These are phyloP conservation scores for Phenganax stokvisi DNA, from an alignment of 92 coral and sea anemone species.

Conservation along the genomic window DNA sequence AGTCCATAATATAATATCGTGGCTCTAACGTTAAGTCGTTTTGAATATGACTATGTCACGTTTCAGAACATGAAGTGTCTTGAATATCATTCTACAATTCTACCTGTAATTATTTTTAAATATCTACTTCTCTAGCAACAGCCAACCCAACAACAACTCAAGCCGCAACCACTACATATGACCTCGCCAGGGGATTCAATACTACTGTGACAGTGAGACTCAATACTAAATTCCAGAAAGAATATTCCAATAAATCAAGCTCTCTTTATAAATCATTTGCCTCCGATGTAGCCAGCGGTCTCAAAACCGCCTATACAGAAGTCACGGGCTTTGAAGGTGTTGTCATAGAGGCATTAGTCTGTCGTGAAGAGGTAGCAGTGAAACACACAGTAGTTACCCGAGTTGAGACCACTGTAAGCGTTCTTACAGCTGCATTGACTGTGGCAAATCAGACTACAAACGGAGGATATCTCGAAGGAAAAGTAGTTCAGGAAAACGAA, in stretches of 20 bases:
- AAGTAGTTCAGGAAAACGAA: conserved; percentile 1
- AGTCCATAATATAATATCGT: no score
- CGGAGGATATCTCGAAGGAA: conserved; percentile 17
- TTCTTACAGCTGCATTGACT: background rate
- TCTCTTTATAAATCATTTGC: background rate
- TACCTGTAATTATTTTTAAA: background rate
- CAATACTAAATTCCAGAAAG: background rate
- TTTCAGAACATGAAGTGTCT: background rate
- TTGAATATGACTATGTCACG: background rate
- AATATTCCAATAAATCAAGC: conserved; percentile 30
- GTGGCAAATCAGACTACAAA: conserved; percentile 5
- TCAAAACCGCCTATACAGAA: conserved; percentile 2
- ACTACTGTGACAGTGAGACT: conserved; percentile 13
- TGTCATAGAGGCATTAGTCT: background rate
- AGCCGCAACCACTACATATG: conserved; percentile 2
- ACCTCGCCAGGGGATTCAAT: conserved; percentile 9
- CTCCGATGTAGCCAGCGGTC: background rate
- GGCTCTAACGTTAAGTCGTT: no score
- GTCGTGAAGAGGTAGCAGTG: conserved; percentile 10
- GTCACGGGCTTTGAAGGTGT: conserved; percentile 11
- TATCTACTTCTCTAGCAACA: background rate
- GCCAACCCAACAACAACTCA: background rate
- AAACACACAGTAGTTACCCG: conserved; percentile 8
- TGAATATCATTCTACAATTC: no score
- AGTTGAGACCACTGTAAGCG: background rate